Evolutionary conservation across 2,888 invertebrate species (phyloP).

Genomic region (Cryptops parisi): DNA sequence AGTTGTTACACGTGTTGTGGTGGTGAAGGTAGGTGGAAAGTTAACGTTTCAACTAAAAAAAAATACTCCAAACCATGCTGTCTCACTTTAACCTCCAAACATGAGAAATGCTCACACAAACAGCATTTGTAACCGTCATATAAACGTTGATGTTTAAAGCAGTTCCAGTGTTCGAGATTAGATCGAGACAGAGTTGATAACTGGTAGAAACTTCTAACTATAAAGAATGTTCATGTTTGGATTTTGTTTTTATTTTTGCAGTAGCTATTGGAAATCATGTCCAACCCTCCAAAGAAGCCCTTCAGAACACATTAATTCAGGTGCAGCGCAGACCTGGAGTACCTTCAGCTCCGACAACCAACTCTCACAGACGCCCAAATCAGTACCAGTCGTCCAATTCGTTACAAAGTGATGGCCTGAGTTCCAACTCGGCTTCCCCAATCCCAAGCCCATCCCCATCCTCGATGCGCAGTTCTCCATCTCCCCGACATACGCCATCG

Average conservation of each 20-base stretch:
- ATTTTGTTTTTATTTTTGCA: conserved; percentile 15
- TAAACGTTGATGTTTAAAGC: too few relatives aligned
- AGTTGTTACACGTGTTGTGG: too few relatives aligned
- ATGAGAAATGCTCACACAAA: too few relatives aligned
- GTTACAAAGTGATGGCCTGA: conserved; percentile 65
- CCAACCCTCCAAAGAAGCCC: conserved; percentile 4
- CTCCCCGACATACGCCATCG: conserved; percentile 25
- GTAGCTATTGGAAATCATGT: conserved; percentile 13
- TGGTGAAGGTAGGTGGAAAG: too few relatives aligned
- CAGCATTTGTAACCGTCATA: too few relatives aligned
- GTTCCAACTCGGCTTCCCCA: conserved; percentile 69
- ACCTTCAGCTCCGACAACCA: neutral
- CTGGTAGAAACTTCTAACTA: too few relatives aligned
- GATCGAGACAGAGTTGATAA: too few relatives aligned
- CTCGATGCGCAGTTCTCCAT: conserved; percentile 21
- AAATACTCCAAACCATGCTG: too few relatives aligned
- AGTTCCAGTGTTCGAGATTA: too few relatives aligned
- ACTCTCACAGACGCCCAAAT: conserved; percentile 43
- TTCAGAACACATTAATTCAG: neutral
- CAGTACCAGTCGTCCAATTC: conserved; percentile 72
- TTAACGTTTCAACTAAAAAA: too few relatives aligned
- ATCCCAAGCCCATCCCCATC: conserved; percentile 45
- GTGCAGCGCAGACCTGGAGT: neutral
- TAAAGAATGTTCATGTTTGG: too few relatives aligned
- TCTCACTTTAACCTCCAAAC: too few relatives aligned